Evolutionary conservation across 2,888 invertebrate species (phyloP).

Genomic region (Pilophorus perplexus): DNA sequence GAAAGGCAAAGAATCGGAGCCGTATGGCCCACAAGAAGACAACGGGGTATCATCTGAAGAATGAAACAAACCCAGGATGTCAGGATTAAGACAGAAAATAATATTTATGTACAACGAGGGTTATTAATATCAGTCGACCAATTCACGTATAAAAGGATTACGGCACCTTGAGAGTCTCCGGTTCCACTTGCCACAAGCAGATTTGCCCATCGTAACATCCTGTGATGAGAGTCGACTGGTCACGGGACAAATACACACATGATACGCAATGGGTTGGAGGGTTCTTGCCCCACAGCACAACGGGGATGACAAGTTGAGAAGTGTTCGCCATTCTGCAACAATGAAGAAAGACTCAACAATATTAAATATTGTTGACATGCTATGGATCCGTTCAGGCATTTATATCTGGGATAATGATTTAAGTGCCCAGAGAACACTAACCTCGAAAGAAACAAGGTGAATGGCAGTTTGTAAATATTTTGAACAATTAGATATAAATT

Average conservation of each 20-base stretch:
- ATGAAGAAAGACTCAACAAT: no score
- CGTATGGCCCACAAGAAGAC: constrained; percentile 90
- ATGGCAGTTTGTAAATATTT: no score
- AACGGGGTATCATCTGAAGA: constrained; percentile 82
- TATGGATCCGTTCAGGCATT: no score
- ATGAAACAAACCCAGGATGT: neutral
- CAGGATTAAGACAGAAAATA: neutral
- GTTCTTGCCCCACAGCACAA: constrained; percentile 94
- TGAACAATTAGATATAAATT: no score
- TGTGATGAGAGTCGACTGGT: constrained; percentile 89
- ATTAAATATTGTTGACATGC: no score
- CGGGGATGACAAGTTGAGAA: constrained; percentile 90
- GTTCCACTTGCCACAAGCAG: constrained; percentile 89
- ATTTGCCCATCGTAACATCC: constrained; percentile 98
- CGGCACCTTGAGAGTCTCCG: constrained; percentile 67
- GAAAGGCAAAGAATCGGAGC: constrained; percentile 90
- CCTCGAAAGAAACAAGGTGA: no score
- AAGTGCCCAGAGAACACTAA: no score
- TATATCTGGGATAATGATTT: no score
- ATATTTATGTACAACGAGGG: neutral
- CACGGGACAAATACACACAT: constrained; percentile 84
- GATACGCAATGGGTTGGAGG: constrained; percentile 97
- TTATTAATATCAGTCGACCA: no score
- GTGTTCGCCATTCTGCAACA: constrained; percentile 65
- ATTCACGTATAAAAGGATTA: no score